These are phyloP conservation scores for Salminus brasiliensis DNA, from an alignment of 2,113 vertebrate genomes.

Conservation along the genomic window DNA sequence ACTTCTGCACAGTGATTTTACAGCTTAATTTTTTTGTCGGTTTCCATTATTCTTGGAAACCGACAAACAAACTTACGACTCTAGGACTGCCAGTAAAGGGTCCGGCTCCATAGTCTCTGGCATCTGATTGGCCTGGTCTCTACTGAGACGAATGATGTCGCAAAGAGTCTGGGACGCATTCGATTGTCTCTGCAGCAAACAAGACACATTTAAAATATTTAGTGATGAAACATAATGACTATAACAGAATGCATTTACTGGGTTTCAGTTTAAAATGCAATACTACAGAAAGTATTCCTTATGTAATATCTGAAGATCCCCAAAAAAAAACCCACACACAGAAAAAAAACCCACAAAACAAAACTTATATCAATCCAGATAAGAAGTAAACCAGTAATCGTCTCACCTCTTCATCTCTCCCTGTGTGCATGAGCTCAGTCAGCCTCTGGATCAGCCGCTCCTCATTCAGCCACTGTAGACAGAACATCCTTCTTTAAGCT, in stretches of 20 bases:
- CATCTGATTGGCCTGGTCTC: conserved; percentile 91
- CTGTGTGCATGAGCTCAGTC: conserved; percentile 86
- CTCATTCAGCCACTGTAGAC: conserved; percentile 89
- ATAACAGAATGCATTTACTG: not conserved
- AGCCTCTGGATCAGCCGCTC: conserved; percentile 90
- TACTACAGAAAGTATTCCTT: too few species aligned
- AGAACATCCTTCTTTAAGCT: conserved; percentile 8
- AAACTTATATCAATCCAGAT: too few species aligned
- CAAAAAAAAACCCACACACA: not conserved
- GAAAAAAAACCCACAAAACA: too few species aligned
- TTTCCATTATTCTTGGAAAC: too few species aligned
- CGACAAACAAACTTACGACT: conserved; percentile 84
- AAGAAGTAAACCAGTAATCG: not conserved
- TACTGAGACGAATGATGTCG: conserved; percentile 91
- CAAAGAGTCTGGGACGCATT: conserved; percentile 96
- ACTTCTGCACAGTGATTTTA: too few species aligned
- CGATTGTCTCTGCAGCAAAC: conserved; percentile 86
- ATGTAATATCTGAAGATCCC: too few species aligned
- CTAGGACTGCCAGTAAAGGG: conserved; percentile 86
- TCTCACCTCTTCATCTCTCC: conserved; percentile 93
- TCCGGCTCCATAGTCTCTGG: conserved; percentile 86
- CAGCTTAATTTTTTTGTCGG: too few species aligned
- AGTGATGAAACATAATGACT: conserved; percentile 31
- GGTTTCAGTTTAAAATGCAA: too few species aligned
- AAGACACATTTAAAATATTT: conserved; percentile 2